A percentile compares a stretch with the other conserved stretches of the same genome.
These are phyloP conservation scores for Cotesia congregata DNA, from an alignment of 2,888 invertebrate genomes.

Conservation along the genomic window DNA sequence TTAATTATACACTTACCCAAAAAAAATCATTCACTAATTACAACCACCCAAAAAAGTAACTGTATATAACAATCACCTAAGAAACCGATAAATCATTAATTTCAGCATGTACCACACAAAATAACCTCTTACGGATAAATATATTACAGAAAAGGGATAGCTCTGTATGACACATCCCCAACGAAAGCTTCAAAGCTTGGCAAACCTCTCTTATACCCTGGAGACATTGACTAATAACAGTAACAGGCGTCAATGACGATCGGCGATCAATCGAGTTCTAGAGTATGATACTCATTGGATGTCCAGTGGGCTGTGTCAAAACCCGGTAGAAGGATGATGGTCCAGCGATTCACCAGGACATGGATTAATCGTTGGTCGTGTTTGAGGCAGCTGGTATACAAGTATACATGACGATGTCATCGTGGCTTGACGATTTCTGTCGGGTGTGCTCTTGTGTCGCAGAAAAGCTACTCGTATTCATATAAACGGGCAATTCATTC, in stretches of 20 bases:
- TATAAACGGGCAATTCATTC: background rate
- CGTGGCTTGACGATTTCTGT: conserved; percentile 51
- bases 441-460: conserved; percentile 24
- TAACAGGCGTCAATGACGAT: conserved; percentile 15
- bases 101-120: conserved; percentile 40
- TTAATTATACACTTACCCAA: too few species aligned
- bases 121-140: conserved; percentile 56
- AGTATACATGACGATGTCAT: conserved; percentile 46
- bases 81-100: too few species aligned
- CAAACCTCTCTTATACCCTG: background rate
- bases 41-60: too few species aligned
- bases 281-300: conserved; percentile 9
- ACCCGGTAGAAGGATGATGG: conserved; percentile 36
- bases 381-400: conserved; percentile 48
- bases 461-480: conserved; percentile 33
- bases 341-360: conserved; percentile 28
- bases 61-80: too few species aligned
- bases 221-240: conserved; percentile 33
- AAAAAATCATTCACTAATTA: too few species aligned
- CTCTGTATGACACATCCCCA: background rate
- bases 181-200: background rate
- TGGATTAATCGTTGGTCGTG: conserved; percentile 59
- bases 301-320: conserved; percentile 21
- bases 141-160: conserved; percentile 32
- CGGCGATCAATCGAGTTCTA: conserved; percentile 25